Conservation (phyloP, 2,888 invertebrate species). For the Amblyjoppa proteus region DNA sequence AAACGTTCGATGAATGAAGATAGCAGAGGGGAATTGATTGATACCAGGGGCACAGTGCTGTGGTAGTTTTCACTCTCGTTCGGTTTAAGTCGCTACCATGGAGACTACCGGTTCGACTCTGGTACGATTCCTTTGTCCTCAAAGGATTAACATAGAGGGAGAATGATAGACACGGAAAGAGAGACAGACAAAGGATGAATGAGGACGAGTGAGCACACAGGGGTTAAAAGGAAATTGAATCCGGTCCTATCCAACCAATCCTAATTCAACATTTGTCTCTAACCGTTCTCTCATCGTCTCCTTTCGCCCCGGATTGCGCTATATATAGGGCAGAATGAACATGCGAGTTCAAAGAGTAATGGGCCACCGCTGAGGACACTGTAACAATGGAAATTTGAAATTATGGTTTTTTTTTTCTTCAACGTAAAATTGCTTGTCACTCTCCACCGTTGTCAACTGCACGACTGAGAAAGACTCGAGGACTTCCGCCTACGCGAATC, state of each 20-base stretch:
- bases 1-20: slow-evolving; percentile 11
- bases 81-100: slow-evolving; percentile 50
- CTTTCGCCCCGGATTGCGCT: slow-evolving; percentile 16
- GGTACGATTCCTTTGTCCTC: slow-evolving; percentile 57
- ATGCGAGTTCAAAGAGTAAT: slow-evolving; percentile 11
- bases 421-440: not conserved
- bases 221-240: slow-evolving; percentile 56
- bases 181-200: not conserved
- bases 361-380: not conserved
- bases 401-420: not conserved
- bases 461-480: not conserved
- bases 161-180: slow-evolving; percentile 36
- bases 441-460: not conserved
- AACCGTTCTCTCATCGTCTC: slow-evolving; percentile 40
- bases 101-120: slow-evolving; percentile 33
- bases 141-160: slow-evolving; percentile 56
- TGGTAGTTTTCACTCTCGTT: slow-evolving; percentile 38
- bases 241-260: slow-evolving; percentile 49
- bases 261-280: slow-evolving; percentile 63
- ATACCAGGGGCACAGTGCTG: slow-evolving; percentile 14
- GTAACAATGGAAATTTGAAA: not conserved
- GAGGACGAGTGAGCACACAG: slow-evolving; percentile 9
- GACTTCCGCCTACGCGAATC: not conserved
- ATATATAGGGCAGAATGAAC: slow-evolving; percentile 9
- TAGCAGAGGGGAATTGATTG: slow-evolving; percentile 7